Base-by-base conservation (phyloP, 2,888 invertebrate genomes). In the Epistrophe grossulariae region DNA sequence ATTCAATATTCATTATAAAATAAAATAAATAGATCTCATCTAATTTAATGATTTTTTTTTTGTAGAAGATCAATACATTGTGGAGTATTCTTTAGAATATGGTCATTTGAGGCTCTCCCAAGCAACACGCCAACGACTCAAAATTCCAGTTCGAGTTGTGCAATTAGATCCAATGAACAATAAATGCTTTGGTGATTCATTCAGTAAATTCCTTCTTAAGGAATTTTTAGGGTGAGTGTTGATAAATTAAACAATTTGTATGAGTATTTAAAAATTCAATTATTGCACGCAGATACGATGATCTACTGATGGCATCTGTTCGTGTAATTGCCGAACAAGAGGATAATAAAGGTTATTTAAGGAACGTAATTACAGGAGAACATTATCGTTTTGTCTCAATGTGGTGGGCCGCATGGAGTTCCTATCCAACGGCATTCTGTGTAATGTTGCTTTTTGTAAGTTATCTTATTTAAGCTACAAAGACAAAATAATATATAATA, bases 361-460 rank as follows among this genome's bases (percentile, higher is more conserved):
- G 99, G 90, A 99, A 99, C 93, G 98, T 99, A 62, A 97, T 99
- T 77, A 99, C 99, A 15, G 99, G 99, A 15, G 99, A 99, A 92
- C 99, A 99, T 92, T 99, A 98, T 93, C 96, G 99, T 83, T 99
- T 99, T 93, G 99, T 99, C 68, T 98, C 97, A 89, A 97, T 98
- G 96, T 97, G 98, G 97, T 97, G 97, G 96, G 98, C 98, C 94
- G 97, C 98, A 0, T 95, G 98, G 90, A 97, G 97, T 88, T 98
- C 98, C 0, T 99, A 99, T 93, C 94, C 99, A 70, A 97, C 98
- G 11, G 99, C 99, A 0, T 97, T 98, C 91, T 96, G 98, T 93
- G 98, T 99, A 82, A 99, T 99, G 99, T 94, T 99, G 19, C 95
- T 99, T 15, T 99, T 99, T 94, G 99, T 99, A 95, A 97, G 99